Percentiles rank a stretch among this genome's conserved stretches.
Evolutionary conservation across 2,797 vertebrate genomes (phyloP).

Genomic region (Ptychadena robeensis): DNA sequence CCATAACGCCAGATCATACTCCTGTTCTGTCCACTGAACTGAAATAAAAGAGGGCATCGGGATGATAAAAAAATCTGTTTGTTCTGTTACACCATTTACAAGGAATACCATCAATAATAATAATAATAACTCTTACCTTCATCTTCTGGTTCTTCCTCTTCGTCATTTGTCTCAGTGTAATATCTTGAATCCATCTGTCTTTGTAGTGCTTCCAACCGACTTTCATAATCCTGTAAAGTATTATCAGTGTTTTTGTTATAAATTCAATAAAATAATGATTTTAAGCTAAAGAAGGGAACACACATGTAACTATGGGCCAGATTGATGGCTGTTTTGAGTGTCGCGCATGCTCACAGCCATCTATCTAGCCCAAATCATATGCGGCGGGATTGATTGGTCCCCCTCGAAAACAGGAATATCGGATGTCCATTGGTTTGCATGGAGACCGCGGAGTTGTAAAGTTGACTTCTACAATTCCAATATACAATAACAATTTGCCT

Average conservation of each 20-base stretch:
- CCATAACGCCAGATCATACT: conserved; percentile 91
- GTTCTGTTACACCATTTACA: not conserved
- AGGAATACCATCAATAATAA: not conserved
- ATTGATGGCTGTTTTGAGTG: too few species aligned
- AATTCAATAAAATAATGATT: too few species aligned
- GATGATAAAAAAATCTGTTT: not conserved
- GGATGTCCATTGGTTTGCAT: too few species aligned
- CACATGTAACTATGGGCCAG: too few species aligned
- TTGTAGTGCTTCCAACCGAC: conserved; percentile 93
- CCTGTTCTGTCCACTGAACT: conserved; percentile 93
- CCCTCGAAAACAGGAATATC: too few species aligned
- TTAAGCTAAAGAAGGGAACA: too few species aligned
- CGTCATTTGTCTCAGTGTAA: conserved; percentile 86
- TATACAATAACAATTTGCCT: too few species aligned
- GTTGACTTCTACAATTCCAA: too few species aligned
- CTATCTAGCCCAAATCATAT: too few species aligned
- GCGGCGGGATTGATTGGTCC: too few species aligned
- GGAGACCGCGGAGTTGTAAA: too few species aligned
- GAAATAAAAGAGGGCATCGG: conserved; percentile 25
- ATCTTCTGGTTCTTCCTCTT: conserved; percentile 92
- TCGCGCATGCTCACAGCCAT: too few species aligned
- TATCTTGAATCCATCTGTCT: conserved; percentile 93
- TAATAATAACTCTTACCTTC: conserved; percentile 80
- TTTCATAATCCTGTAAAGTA: conserved; percentile 89
- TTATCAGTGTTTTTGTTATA: not conserved